Base-by-base conservation (phyloP, 92 coral and sea anemone species). In the Metridium senile region DNA sequence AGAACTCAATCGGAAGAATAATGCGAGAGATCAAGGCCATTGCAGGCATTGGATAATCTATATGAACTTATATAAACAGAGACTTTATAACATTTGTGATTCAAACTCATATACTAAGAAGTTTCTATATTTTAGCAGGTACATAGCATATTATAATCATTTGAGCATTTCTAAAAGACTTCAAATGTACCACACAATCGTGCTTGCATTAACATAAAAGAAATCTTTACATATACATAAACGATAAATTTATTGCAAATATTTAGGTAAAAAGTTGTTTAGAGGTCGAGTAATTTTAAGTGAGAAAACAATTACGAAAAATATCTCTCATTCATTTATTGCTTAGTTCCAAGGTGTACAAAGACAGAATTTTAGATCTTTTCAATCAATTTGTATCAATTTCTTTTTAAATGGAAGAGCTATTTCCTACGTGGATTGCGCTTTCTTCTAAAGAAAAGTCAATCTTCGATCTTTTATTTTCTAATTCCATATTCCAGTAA, bases 1-100 rank as follows among this genome's bases (percentile, higher is more conserved):
- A 96, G 84, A 96, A 96, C 75, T 93, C 98, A 52, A 96, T 96
- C 35, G 99, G 99, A 19, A 86, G 99, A 71, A 96, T 96, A 20
- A 96, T 96, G 99, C 74, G 99, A 59, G 99, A 96, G 68, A 96
- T 96, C 75, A 96, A 96, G 75, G 99, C 99, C 19, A 93, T 96
- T 4, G 99, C 99, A n/a, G 99, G 97, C 13, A 96, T 96, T 19
- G 97, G 97, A 83, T 92, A 85, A 88, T 63, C 31, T 20, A 32
- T 20, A 17, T 19, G 26, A 72, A 30, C 63, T 35, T 17, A 72
- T 32, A 27, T 49, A 7, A 57, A 58, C 66, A 59, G 31, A 73
- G 32, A 58, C 54, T 34, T 17, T 33, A 57, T 58, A 27, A 13
- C 51, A 73, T 57, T 57, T 73, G 78, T 58, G 58, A 71, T 71